Base-by-base conservation (phyloP, 2,113 vertebrate genomes). In the Acrocephalus kingi region DNA sequence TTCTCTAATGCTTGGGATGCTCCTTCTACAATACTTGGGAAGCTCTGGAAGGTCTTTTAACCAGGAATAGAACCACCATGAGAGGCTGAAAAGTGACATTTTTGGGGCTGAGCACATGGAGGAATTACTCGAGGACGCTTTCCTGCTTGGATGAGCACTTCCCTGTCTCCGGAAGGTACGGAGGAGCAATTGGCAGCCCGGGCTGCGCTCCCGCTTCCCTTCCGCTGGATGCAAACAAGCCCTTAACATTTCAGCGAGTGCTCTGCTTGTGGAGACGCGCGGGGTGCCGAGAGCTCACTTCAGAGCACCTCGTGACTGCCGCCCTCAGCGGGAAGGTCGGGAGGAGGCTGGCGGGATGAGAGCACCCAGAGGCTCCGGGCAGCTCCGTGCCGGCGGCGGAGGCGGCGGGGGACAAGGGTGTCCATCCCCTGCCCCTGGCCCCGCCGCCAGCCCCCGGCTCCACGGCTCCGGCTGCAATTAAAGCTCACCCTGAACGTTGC, bases 201-300 rank as follows among this genome's bases (percentile, higher is more conserved):
- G 86, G 39, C 79, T 48, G 37, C 11, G 52, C 73, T 74, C 48
- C 61, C 0, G 0, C 95, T 94, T 85, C 94, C 85, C 85, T 90
- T 84, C 85, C n/a, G 1, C 75, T 52, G 88, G 72, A 52, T 84
- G 88, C 85, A 81, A 96, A 94, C 76, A 67, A 94, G 61, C 68
- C 87, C 95, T 96, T 97, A 90, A 96, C 92, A 96, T 95, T 96
- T 94, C 20, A 31, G 85, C 82, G 43, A 91, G 92, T 92, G 91
- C 74, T 81, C 9, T 4, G 92, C 84, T 72, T 2, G 54, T 3
- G 66, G 79, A 66, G 78, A 23, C 48, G 41, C 4, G 58, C 31
- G 2, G 94, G 85, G 93, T 21, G 91, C 95, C 7, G 18, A 87
- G 87, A 75, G 92, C 84, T 51, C 56, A 3, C 87, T 90, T 7